These are phyloP conservation scores for Yasuhikotakia modesta DNA, from an alignment of 2,797 vertebrate species.

Conservation along the genomic window DNA sequence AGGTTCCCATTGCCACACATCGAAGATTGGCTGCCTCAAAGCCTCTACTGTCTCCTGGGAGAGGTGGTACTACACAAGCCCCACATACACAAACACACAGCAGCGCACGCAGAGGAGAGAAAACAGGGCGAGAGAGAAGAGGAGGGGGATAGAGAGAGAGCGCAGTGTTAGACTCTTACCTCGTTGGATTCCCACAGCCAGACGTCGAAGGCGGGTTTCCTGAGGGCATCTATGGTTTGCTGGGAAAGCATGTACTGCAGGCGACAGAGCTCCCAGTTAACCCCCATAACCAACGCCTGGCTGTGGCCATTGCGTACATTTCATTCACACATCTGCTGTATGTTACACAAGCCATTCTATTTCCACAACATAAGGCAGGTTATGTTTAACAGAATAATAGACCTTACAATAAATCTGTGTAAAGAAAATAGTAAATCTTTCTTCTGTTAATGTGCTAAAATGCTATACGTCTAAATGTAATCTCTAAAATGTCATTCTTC, in stretches of 20 bases:
- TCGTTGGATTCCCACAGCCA: slow-evolving; percentile 92
- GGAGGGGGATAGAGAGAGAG: slow-evolving; percentile 35
- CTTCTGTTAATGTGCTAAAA: too few species aligned
- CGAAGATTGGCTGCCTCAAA: slow-evolving; percentile 89
- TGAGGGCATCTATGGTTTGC: slow-evolving; percentile 85
- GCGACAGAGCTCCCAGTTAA: slow-evolving; percentile 64
- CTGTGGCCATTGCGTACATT: slow-evolving; percentile 47
- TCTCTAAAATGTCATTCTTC: neutral
- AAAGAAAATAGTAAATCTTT: neutral
- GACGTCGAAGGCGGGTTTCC: slow-evolving; percentile 85
- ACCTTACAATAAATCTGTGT: neutral
- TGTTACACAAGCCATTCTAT: neutral
- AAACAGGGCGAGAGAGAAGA: slow-evolving; percentile 31
- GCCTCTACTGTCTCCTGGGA: slow-evolving; percentile 91
- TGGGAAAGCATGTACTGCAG: slow-evolving; percentile 86
- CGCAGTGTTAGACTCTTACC: slow-evolving; percentile 72
- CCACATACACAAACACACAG: slow-evolving; percentile 54
- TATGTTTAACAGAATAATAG: neutral
- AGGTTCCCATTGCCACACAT: slow-evolving; percentile 94
- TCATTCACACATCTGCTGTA: slow-evolving; percentile 12
- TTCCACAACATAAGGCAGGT: neutral
- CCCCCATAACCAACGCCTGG: slow-evolving; percentile 57
- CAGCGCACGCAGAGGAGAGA: slow-evolving; percentile 43
- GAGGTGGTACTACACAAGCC: slow-evolving; percentile 82
- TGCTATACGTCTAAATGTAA: too few species aligned